These are phyloP conservation scores for Hydra vulgaris DNA, from an alignment of 30 jellyfish, hydroid and myxozoan genomes.

Conservation along the genomic window DNA sequence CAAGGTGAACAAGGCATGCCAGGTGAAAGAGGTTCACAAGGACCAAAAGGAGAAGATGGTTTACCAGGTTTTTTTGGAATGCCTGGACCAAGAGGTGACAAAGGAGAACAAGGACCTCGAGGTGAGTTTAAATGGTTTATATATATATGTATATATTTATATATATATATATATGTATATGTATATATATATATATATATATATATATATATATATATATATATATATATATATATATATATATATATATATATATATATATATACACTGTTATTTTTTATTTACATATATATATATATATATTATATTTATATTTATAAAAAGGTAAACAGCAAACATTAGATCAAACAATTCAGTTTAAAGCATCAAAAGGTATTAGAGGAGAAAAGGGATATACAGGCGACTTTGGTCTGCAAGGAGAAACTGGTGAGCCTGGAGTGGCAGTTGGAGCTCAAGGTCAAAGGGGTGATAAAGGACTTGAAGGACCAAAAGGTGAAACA, in stretches of 20 bases:
- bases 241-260: too few species aligned
- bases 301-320: not conserved
- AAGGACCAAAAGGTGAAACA: conserved; percentile 38
- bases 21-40: conserved; percentile 32
- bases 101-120: conserved; percentile 29
- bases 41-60: conserved; percentile 21
- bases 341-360: not conserved
- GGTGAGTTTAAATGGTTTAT: conserved; percentile 1
- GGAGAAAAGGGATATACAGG: conserved; percentile 23
- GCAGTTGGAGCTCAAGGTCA: conserved; percentile 48
- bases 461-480: conserved; percentile 21
- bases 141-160: too few species aligned
- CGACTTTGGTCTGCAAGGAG: conserved; percentile 31
- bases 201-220: not conserved
- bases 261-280: not conserved
- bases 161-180: too few species aligned
- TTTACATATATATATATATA: too few species aligned
- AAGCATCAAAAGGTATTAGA: not conserved
- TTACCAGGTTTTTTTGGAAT: conserved; percentile 18
- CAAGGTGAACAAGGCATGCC: conserved; percentile 57
- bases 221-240: too few species aligned
- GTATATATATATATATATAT: too few species aligned
- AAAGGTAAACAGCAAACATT: conserved; percentile 14
- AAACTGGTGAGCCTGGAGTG: conserved; percentile 35
- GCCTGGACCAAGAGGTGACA: conserved; percentile 26